Evolutionary conservation across 2,113 vertebrate species (phyloP).

Genomic region (Rhinolophus ferrumequinum): DNA sequence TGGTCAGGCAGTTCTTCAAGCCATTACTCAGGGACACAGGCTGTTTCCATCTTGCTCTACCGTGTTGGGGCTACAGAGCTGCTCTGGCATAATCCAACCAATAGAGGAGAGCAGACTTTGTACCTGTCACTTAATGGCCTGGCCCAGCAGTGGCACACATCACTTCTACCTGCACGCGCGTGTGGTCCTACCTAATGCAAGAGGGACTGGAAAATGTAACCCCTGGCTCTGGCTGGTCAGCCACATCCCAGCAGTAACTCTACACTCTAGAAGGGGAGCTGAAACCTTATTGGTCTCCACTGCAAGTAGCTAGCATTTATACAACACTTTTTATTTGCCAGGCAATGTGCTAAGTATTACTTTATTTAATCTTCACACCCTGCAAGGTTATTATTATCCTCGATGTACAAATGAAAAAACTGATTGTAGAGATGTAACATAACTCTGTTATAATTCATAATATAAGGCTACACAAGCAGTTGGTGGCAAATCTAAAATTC

Average conservation of each 20-base stretch:
- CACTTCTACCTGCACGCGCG: not conserved
- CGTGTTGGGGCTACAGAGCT: not conserved
- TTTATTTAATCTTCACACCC: conserved; percentile 19
- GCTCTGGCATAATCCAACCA: not conserved
- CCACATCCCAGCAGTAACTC: not conserved
- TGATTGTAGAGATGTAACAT: not conserved
- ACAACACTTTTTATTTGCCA: not conserved
- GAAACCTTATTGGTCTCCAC: not conserved
- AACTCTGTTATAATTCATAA: not conserved
- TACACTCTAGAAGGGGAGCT: not conserved
- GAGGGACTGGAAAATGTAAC: not conserved
- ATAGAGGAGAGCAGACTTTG: not conserved
- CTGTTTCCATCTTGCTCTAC: not conserved
- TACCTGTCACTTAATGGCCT: not conserved
- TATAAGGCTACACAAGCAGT: not conserved
- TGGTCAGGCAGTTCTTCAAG: not conserved
- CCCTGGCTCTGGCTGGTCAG: not conserved
- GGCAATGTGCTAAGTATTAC: not conserved
- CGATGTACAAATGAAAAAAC: not conserved
- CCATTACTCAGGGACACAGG: not conserved
- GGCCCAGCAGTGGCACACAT: not conserved
- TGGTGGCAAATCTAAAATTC: not conserved
- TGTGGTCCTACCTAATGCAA: not conserved
- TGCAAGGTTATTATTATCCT: conserved; percentile 1
- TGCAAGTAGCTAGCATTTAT: not conserved